phyloP scores from a whole-genome alignment of 2,797 vertebrate genomes.

The Chiloscyllium punctatum region DNA sequence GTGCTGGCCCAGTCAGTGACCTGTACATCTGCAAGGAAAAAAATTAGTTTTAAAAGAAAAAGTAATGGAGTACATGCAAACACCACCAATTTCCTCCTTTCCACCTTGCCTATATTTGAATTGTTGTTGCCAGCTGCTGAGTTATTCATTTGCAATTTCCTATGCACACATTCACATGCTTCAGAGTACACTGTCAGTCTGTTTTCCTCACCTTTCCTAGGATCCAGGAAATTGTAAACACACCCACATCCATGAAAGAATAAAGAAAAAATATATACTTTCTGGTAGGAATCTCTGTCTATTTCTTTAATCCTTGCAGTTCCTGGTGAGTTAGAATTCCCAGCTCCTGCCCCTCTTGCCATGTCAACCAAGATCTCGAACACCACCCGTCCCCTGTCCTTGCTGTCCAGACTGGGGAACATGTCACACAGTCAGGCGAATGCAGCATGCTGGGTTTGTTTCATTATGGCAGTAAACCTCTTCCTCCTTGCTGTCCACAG shows the following conservation, averaged over 20 bases:
- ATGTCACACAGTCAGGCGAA: not conserved
- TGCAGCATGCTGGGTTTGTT: not conserved
- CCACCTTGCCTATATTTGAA: not conserved
- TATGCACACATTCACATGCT: not conserved
- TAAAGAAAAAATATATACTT: no score
- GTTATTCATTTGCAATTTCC: not conserved
- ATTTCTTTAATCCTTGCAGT: no score
- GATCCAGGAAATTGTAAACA: not conserved
- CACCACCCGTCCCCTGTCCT: not conserved
- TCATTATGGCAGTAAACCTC: not conserved
- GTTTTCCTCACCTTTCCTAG: not conserved
- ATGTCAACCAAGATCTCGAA: no score
- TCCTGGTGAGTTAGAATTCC: not conserved
- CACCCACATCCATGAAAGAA: no score
- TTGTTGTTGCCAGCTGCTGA: not conserved
- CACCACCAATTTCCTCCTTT: not conserved
- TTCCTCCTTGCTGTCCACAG: slow-evolving; percentile 51
- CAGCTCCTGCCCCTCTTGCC: not conserved
- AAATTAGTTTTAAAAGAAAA: no score
- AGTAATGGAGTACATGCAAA: not conserved
- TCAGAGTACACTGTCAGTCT: not conserved
- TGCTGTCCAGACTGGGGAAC: no score
- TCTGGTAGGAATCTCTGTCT: not conserved
- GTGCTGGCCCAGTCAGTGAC: no score
- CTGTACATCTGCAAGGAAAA: no score